Evolutionary conservation across 1,140 invertebrate species (phyloP), one percentile per base, ranked within the genome.

Genomic region (Monomorium pharaonis): DNA sequence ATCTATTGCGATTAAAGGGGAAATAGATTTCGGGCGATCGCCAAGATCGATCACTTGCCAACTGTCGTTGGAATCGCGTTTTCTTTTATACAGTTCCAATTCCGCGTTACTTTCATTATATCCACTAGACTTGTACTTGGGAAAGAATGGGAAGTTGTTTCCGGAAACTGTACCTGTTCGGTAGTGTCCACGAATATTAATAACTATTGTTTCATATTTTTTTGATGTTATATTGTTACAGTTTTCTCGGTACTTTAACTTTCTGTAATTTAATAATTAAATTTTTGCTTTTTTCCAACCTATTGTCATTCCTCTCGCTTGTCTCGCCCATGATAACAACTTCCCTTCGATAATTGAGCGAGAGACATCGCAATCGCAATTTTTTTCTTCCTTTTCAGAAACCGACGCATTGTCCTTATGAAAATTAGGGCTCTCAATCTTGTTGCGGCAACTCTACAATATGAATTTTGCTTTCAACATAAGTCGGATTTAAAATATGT

Each of bases 361-460:
- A 10, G 93, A 44, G 2, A 70, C 69, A 49, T 92, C 87, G 44
- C 93, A 93, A 27, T 91, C 70, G 51, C 87, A 92, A 7, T 86
- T 30, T 24, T 51, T 86, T 24, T 87, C 65, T 0, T 47, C 69
- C 3, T 49, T 69, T 12, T 44, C 72, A 5, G 67, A 56, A 37
- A 80, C n/a, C 1, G 89, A 30, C 3, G 33, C 30, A 2, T 69
- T 47, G 3, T 67, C 69, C 78, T 81, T 54, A 1, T 62, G 24
- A 30, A 78, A 84, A 30, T 58, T 44, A 6, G 49, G 6, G 3
- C 16, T 56, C 0, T 62, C 33, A 16, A 42, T 27, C 16, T 83
- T 24, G 1, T 69, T n/a, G 30, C 21, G 65, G 24, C 92, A 93
- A 62, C 27, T 88, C 92, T 93, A 27, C 54, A 60, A 42, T 30